Evolutionary conservation across 1,140 invertebrate genomes (phyloP).

Genomic region (Pachyrhynchus sulphureomaculatus): DNA sequence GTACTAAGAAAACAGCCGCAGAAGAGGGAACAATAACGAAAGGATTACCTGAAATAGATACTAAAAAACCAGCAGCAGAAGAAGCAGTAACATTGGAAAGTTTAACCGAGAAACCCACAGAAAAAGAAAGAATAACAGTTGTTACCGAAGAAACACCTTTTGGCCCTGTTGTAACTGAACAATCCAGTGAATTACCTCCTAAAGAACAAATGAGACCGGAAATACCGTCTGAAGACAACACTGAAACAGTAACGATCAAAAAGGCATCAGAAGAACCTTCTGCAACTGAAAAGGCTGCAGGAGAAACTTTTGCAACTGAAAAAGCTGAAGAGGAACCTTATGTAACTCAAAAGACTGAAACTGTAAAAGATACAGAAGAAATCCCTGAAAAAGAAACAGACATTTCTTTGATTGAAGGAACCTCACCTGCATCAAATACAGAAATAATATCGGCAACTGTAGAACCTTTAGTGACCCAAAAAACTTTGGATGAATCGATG

Average conservation of each 20-base stretch:
- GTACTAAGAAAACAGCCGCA: too few species aligned
- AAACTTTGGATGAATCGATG: conserved; percentile 10
- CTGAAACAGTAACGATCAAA: too few species aligned
- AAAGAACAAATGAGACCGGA: not conserved
- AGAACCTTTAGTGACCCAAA: not conserved
- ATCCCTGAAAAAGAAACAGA: conserved; percentile 15
- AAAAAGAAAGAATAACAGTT: not conserved
- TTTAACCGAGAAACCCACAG: too few species aligned
- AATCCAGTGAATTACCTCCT: too few species aligned
- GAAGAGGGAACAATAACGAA: too few species aligned
- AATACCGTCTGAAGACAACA: too few species aligned
- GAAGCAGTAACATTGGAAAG: too few species aligned
- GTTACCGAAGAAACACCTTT: not conserved
- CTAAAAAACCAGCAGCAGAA: not conserved
- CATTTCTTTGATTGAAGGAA: not conserved
- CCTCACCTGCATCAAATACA: conserved; percentile 3
- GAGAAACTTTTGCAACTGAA: not conserved
- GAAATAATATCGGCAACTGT: not conserved
- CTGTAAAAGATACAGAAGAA: not conserved
- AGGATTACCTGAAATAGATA: not conserved
- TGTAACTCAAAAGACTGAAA: not conserved
- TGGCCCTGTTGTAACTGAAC: conserved; percentile 1
- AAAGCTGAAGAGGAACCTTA: not conserved
- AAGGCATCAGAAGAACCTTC: not conserved
- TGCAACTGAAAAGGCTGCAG: not conserved